Percentiles rank a stretch among this genome's conserved stretches.
Evolutionary conservation across 1,140 invertebrate species (phyloP).

Genomic region (Drosophila bocqueti): DNA sequence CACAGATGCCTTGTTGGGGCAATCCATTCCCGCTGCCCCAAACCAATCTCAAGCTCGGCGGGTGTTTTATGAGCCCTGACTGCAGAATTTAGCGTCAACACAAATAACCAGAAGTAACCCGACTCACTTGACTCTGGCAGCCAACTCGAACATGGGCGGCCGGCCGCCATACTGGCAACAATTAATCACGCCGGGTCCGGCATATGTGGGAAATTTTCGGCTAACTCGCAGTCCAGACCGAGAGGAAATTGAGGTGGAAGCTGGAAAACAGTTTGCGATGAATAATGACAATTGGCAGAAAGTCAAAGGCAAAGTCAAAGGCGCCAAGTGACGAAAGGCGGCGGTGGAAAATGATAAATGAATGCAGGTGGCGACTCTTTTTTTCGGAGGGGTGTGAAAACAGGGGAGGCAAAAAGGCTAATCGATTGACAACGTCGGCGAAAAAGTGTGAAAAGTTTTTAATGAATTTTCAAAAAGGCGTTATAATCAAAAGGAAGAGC

Average conservation of each 20-base stretch:
- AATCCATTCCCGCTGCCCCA: constrained; percentile 19
- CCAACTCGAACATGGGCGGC: constrained; percentile 28
- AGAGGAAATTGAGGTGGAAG: constrained; percentile 28
- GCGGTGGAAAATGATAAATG: constrained; percentile 73
- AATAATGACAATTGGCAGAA: constrained; percentile 83
- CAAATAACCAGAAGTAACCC: constrained; percentile 55
- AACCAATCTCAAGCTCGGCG: constrained; percentile 27
- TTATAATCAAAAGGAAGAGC: constrained; percentile 70
- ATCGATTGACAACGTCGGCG: constrained; percentile 59
- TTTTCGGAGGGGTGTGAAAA: neutral
- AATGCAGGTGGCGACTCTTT: constrained; percentile 70
- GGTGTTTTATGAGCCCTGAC: constrained; percentile 60
- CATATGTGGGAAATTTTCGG: constrained; percentile 79
- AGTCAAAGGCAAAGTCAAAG: constrained; percentile 81
- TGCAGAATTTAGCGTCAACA: constrained; percentile 69
- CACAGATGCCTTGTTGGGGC: constrained; percentile 12
- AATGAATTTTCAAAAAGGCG: constrained; percentile 81
- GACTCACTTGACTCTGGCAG: constrained; percentile 28
- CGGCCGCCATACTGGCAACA: constrained; percentile 51
- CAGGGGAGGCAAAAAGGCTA: constrained; percentile 32
- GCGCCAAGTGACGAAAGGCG: constrained; percentile 73
- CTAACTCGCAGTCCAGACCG: constrained; percentile 29
- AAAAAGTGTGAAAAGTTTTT: constrained; percentile 68
- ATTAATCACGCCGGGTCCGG: constrained; percentile 75
- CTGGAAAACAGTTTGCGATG: constrained; percentile 76